A percentile compares a stretch with the other conserved stretches of the same genome.
These are phyloP conservation scores for Oconnorella tubifera DNA, from an alignment of 2,888 invertebrate species.

Conservation along the genomic window DNA sequence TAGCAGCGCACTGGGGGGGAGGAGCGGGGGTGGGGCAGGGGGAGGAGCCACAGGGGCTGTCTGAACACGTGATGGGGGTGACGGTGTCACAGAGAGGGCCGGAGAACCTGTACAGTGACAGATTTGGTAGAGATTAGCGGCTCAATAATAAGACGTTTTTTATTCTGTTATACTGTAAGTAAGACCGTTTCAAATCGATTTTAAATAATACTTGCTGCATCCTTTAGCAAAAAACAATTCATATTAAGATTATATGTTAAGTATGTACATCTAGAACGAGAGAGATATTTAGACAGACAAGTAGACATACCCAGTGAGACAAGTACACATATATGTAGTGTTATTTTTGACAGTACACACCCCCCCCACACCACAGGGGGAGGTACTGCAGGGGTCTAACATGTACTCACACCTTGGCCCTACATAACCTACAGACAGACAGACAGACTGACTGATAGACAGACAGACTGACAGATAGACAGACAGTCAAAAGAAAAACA, in stretches of 20 bases:
- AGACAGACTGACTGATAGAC: too few species aligned
- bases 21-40: not conserved
- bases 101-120: conserved; percentile 19
- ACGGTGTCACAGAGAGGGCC: conserved; percentile 14
- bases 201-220: too few species aligned
- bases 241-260: too few species aligned
- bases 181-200: too few species aligned
- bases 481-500: too few species aligned
- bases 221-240: too few species aligned
- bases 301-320: conserved; percentile 17
- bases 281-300: too few species aligned
- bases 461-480: too few species aligned
- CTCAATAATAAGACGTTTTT: too few species aligned
- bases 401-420: conserved; percentile 12
- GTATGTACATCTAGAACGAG: too few species aligned
- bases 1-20: conserved; percentile 14
- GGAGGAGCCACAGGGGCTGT: not conserved
- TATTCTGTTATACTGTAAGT: too few species aligned
- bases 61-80: not conserved
- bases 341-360: conserved; percentile 4
- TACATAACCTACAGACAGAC: conserved; percentile 14
- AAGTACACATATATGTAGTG: conserved; percentile 10
- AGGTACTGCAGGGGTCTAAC: conserved; percentile 12
- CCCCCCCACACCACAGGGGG: conserved; percentile 11
- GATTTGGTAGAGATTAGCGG: too few species aligned